phyloP scores from a whole-genome alignment of 2,888 invertebrate species.

The Xiphydria camelus region DNA sequence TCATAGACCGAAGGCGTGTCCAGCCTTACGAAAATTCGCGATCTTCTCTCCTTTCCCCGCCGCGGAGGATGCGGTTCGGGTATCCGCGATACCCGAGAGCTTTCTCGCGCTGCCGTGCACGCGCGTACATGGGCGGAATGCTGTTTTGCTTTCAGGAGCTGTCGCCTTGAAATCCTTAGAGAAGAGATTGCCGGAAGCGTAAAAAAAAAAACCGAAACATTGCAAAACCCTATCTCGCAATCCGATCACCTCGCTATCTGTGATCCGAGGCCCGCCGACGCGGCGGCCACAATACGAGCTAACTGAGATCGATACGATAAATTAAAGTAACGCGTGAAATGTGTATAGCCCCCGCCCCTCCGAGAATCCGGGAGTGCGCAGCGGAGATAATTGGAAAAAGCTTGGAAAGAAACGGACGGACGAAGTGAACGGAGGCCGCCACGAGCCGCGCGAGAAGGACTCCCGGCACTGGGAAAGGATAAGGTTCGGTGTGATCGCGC shows the following conservation, averaged over 20 bases:
- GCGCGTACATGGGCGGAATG: conserved; percentile 49
- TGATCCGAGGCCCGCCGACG: conserved; percentile 51
- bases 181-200: conserved; percentile 45
- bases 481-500: too few species aligned
- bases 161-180: conserved; percentile 58
- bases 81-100: too few species aligned
- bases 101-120: too few species aligned
- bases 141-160: conserved; percentile 58
- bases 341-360: too few species aligned
- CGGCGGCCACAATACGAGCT: conserved; percentile 53
- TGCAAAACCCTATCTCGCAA: conserved; percentile 42
- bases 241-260: conserved; percentile 57
- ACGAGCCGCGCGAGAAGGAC: too few species aligned
- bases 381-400: too few species aligned
- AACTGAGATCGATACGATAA: conserved; percentile 45
- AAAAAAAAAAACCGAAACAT: conserved; percentile 1
- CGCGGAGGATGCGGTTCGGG: conserved; percentile 2
- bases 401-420: too few species aligned
- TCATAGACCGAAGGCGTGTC: too few species aligned
- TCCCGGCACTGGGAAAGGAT: too few species aligned
- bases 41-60: too few species aligned
- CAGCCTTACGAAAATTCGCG: too few species aligned
- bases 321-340: neutral
- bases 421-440: too few species aligned
- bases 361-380: conserved; percentile 1